Base-by-base conservation (phyloP, 2,113 vertebrate species). In the Cyprinodon tularosa region DNA sequence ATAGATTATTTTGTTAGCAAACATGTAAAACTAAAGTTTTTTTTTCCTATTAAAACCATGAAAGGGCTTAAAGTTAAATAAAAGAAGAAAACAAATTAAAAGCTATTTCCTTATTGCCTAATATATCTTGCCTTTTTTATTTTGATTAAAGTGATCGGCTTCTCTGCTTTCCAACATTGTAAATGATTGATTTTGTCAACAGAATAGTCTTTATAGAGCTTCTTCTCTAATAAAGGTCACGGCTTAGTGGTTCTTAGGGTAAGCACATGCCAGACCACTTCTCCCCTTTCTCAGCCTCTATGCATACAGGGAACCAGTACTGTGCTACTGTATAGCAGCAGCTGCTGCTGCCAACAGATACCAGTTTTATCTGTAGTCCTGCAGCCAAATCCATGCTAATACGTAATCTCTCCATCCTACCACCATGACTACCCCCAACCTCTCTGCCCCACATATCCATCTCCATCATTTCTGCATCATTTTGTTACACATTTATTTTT, bases 351-450 rank as follows among this genome's bases (percentile, higher is more conserved):
- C 72, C 80, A 78, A 20, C 62, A 73, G 82, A 86, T 85, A 76
- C 68, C 68, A 66, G 70, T 78, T 66, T 87, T 78, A 86, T 89
- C 65, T 85, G 72, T 20, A 50, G 59, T 85, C 78, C 72, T 81
- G 62, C 74, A 83, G 78, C 74, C 78, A 88, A 88, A 86, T 85
- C 77, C 73, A 63, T 80, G 69, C 62, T 87, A 74, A 88, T 84
- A 57, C 72, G 20, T 86, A 83, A 85, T 87, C 78, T 82, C 62
- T 72, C 13, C 45, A 29, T 74, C 45, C 42, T 73, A 62, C 72
- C 76, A 45, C 72, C 45, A 61, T 4, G 37, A 59, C 62, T 40
- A 17, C 77, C 36, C 37, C 61, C 13, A 29, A 20, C 42, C 29
- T 22, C 37, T 40, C 69, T 66, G 63, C 47, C 72, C 75, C 29